These are phyloP conservation scores for human (Homo sapiens) DNA, from an alignment of 2,113 vertebrate species.

Conservation along the genomic window DNA sequence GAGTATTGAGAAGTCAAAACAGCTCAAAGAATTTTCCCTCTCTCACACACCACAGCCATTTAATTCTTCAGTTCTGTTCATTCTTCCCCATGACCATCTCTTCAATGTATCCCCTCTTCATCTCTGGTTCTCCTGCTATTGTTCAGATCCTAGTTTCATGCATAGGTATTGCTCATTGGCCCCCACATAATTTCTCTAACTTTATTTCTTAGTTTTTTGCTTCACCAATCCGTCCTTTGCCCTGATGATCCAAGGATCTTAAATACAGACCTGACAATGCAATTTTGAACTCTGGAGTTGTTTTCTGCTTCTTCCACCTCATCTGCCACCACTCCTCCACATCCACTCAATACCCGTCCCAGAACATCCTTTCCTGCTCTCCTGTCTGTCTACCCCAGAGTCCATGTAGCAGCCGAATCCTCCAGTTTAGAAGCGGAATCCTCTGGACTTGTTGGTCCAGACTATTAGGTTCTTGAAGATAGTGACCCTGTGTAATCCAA, in stretches of 20 bases:
- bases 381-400: background rate
- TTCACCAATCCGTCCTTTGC: background rate
- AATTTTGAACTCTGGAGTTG: background rate
- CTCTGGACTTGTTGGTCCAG: background rate
- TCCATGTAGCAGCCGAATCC: background rate
- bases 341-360: no score
- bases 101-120: background rate
- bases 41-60: background rate
- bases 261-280: background rate
- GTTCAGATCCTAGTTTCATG: background rate
- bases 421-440: background rate
- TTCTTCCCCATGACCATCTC: background rate
- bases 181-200: background rate
- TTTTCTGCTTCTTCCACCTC: background rate
- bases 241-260: background rate
- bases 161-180: background rate
- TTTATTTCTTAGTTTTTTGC: background rate
- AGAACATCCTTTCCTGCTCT: background rate
- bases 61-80: background rate
- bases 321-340: background rate
- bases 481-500: background rate
- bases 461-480: background rate
- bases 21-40: background rate
- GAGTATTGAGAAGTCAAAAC: background rate
- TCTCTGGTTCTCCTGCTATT: no score